Conservation (phyloP, 2,888 invertebrate genomes). For the Leucoptera coffeella region DNA sequence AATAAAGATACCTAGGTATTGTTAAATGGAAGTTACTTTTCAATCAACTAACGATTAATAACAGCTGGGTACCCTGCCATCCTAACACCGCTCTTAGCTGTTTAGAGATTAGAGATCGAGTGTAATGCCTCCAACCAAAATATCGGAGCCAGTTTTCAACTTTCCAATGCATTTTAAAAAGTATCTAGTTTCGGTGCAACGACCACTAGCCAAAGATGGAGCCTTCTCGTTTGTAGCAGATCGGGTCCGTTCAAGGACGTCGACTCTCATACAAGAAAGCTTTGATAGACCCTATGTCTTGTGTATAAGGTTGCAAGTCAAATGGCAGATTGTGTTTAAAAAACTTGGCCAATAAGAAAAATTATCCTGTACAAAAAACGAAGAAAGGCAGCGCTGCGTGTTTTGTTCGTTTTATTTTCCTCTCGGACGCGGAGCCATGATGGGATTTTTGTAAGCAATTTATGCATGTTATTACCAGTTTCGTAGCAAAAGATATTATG, state of each 20-base stretch:
- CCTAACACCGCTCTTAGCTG: no score
- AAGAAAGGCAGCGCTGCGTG: slow-evolving; percentile 28
- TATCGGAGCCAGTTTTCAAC: slow-evolving; percentile 28
- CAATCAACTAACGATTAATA: no score
- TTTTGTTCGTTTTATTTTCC: slow-evolving; percentile 40
- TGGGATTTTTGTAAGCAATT: no score
- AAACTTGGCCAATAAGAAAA: slow-evolving; percentile 42
- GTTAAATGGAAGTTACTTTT: no score
- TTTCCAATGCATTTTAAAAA: slow-evolving; percentile 49
- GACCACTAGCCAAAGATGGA: slow-evolving; percentile 35
- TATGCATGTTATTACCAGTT: no score
- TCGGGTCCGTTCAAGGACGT: slow-evolving; percentile 54
- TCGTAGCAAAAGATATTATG: no score
- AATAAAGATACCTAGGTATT: no score
- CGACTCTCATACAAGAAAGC: slow-evolving; percentile 20
- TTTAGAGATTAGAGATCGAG: no score
- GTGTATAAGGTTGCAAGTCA: slow-evolving; percentile 15
- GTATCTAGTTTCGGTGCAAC: slow-evolving; percentile 45
- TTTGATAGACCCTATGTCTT: slow-evolving; percentile 15
- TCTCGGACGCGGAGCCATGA: slow-evolving; percentile 23
- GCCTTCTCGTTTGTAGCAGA: slow-evolving; percentile 48
- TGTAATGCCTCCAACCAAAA: slow-evolving; percentile 2
- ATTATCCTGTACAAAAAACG: slow-evolving; percentile 49
- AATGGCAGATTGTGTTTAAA: no score
- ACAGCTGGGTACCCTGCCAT: no score